Percentiles rank a stretch among this genome's conserved stretches.
These are phyloP conservation scores for Limenitis camilla DNA, from an alignment of 2,888 invertebrate species.

Conservation along the genomic window DNA sequence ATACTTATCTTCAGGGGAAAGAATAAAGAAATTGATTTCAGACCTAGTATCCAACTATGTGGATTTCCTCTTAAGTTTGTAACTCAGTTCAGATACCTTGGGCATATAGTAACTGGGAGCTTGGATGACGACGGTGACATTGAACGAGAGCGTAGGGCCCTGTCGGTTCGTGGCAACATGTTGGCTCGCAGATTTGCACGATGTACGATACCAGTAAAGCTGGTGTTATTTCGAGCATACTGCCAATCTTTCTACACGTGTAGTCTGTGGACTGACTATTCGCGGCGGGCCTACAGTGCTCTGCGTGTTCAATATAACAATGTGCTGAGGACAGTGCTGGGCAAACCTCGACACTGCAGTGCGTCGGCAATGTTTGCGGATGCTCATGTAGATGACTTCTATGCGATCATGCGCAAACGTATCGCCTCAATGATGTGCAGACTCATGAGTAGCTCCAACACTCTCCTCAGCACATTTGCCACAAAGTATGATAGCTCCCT, in stretches of 20 bases:
- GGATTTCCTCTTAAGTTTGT: too few relatives aligned
- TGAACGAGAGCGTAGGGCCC: too few relatives aligned
- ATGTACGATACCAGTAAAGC: background rate
- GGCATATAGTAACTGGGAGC: too few relatives aligned
- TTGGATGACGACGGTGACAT: too few relatives aligned
- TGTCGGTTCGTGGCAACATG: too few relatives aligned
- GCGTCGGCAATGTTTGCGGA: conserved; percentile 6
- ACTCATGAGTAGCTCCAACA: background rate
- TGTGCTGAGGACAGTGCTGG: background rate
- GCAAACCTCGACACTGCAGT: conserved; percentile 3
- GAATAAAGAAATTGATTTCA: too few relatives aligned
- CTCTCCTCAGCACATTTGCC: background rate
- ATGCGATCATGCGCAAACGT: conserved; percentile 1
- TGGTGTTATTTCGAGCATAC: too few relatives aligned
- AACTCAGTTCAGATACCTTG: too few relatives aligned
- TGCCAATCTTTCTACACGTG: too few relatives aligned
- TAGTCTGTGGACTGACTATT: background rate
- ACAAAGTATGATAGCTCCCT: background rate
- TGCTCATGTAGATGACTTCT: too few relatives aligned
- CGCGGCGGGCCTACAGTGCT: background rate
- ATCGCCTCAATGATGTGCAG: background rate
- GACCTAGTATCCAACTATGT: too few relatives aligned
- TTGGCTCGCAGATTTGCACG: background rate
- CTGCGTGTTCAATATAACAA: background rate
- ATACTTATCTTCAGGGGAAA: too few relatives aligned